Conservation (phyloP, 1,140 invertebrate genomes). For the Hermatobates lingyangjiaoensis region DNA sequence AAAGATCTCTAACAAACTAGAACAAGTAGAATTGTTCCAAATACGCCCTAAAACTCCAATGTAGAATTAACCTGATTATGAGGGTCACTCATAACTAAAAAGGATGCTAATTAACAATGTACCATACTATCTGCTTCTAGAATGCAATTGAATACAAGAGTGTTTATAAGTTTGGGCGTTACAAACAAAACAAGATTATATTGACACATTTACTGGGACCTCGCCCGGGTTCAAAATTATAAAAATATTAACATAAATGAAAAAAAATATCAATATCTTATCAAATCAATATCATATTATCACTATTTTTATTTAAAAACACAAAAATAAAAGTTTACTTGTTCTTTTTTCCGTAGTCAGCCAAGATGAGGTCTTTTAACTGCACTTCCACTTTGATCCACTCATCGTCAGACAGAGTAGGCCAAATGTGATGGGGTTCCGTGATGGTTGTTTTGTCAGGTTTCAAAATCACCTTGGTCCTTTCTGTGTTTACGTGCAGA, state of each 20-base stretch:
- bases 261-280: background rate
- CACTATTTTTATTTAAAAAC: background rate
- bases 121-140: no score
- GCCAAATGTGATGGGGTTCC: slow-evolving; percentile 99
- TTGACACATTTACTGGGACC: no score
- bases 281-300: background rate
- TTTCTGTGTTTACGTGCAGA: slow-evolving; percentile 95
- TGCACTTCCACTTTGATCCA: slow-evolving; percentile 99
- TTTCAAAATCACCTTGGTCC: slow-evolving; percentile 91
- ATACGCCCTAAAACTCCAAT: no score
- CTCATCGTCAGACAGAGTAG: slow-evolving; percentile 88
- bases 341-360: slow-evolving; percentile 99
- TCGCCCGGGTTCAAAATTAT: no score
- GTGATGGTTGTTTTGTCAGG: slow-evolving; percentile 98
- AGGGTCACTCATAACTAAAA: no score
- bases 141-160: no score
- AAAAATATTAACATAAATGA: background rate
- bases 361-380: slow-evolving; percentile 93
- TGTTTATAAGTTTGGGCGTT: no score
- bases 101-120: no score
- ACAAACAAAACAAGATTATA: no score
- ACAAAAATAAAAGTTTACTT: slow-evolving; percentile 37
- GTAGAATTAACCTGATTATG: no score
- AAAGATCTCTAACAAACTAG: no score
- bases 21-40: no score